Percentiles rank a stretch among this genome's conserved stretches.
Conservation (phyloP, 2,797 vertebrate species). For the Sebastes vulpes region DNA sequence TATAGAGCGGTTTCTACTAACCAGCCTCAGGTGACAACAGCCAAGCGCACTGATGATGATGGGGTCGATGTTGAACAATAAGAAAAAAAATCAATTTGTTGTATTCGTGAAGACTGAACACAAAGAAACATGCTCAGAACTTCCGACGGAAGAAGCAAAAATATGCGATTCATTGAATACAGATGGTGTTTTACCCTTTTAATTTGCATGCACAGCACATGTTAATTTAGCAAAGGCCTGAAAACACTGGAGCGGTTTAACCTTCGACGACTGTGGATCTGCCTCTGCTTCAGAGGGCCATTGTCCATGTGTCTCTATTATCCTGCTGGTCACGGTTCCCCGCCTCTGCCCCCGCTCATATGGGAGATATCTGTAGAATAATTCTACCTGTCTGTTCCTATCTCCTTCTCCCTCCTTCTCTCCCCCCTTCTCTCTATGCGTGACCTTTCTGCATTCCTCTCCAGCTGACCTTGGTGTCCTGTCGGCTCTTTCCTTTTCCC, state of each 20-base stretch:
- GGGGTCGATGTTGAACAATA: constrained; percentile 13
- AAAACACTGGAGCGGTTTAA: constrained; percentile 57
- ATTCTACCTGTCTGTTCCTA: constrained; percentile 79
- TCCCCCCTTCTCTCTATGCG: constrained; percentile 17
- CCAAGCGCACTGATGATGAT: constrained; percentile 28
- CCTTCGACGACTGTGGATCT: constrained; percentile 55
- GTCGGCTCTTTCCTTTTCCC: constrained; percentile 52
- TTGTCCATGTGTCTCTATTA: constrained; percentile 79
- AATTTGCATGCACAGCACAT: constrained; percentile 47
- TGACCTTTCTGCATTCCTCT: constrained; percentile 76
- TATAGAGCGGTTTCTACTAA: constrained; percentile 34
- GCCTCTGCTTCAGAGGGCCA: constrained; percentile 58
- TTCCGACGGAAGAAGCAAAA: constrained; percentile 1
- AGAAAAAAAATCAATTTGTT: constrained; percentile 28
- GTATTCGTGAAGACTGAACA: neutral
- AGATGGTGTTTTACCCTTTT: constrained; percentile 34
- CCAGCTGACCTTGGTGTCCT: constrained; percentile 77
- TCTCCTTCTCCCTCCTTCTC: constrained; percentile 43
- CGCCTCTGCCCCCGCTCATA: constrained; percentile 54
- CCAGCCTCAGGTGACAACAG: constrained; percentile 62
- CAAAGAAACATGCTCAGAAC: constrained; percentile 17
- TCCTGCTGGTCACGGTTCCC: constrained; percentile 74
- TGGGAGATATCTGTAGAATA: constrained; percentile 76
- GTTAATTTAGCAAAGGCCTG: constrained; percentile 31
- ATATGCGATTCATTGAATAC: neutral